Conservation (phyloP, 2,797 vertebrate species). For the Sphenodon punctatus region DNA sequence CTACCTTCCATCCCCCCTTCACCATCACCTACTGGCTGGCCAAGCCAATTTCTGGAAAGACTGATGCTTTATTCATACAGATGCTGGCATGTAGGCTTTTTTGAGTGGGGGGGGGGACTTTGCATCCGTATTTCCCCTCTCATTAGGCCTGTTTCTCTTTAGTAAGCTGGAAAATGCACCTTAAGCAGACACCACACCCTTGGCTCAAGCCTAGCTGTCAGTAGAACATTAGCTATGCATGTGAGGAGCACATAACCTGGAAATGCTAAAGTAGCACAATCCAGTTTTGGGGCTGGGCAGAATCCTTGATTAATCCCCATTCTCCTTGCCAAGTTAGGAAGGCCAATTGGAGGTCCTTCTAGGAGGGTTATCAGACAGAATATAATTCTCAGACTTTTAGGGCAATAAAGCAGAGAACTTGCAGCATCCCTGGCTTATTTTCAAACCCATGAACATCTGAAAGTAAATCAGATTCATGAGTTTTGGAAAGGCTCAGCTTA, state of each 20-base stretch:
- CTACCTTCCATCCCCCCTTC: too few species aligned
- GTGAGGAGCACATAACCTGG: neutral
- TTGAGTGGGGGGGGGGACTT: too few species aligned
- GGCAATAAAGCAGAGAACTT: neutral
- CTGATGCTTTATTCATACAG: too few species aligned
- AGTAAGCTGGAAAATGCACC: neutral
- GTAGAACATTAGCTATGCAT: neutral
- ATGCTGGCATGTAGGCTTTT: too few species aligned
- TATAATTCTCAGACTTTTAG: neutral
- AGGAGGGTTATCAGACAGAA: neutral
- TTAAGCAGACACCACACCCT: neutral
- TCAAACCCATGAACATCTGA: neutral
- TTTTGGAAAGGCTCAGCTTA: neutral
- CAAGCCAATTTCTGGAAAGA: too few species aligned
- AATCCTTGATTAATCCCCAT: neutral
- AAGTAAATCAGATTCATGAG: neutral
- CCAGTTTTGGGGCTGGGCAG: neutral
- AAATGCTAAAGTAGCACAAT: neutral
- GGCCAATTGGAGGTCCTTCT: neutral
- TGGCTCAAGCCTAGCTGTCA: neutral
- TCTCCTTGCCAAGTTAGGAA: accelerated
- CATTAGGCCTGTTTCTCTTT: accelerated
- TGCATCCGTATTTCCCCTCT: too few species aligned
- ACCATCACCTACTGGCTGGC: too few species aligned
- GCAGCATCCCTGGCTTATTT: neutral